phyloP scores from a whole-genome alignment of 2,113 vertebrate genomes.

The Lanius ludovicianus region DNA sequence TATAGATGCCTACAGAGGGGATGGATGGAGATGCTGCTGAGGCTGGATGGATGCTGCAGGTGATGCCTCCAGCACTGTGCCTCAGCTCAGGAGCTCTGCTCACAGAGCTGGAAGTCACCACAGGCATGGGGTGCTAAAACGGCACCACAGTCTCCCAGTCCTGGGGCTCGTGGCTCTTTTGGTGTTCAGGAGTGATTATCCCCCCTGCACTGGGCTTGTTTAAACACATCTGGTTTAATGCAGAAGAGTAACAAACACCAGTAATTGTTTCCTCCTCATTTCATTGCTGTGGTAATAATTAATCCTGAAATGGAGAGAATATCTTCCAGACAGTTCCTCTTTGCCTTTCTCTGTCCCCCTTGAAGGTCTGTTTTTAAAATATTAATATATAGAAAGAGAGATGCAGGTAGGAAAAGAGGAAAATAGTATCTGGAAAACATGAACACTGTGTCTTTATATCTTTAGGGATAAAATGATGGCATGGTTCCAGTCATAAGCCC shows the following conservation, averaged over 20 bases:
- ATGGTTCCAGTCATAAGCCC: background rate
- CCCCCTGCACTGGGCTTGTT: background rate
- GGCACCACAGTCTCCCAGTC: background rate
- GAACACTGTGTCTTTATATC: background rate
- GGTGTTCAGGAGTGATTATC: background rate
- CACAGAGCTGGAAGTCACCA: background rate
- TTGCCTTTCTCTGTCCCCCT: background rate
- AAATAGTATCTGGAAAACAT: background rate
- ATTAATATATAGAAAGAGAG: background rate
- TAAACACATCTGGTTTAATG: background rate
- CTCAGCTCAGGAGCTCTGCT: background rate
- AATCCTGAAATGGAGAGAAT: background rate
- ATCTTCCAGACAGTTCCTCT: background rate
- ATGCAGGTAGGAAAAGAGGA: background rate
- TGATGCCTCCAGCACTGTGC: background rate
- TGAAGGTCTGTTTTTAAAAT: background rate
- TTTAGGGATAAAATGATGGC: background rate
- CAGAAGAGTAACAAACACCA: background rate
- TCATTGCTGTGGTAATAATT: background rate
- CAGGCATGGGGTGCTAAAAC: background rate
- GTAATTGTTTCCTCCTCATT: background rate
- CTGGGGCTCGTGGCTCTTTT: background rate
- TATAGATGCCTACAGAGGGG: rapidly evolving
- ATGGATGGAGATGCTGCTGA: background rate
- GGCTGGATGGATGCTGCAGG: background rate